Conservation (phyloP, 2,797 vertebrate species). For the Ispidina picta region DNA sequence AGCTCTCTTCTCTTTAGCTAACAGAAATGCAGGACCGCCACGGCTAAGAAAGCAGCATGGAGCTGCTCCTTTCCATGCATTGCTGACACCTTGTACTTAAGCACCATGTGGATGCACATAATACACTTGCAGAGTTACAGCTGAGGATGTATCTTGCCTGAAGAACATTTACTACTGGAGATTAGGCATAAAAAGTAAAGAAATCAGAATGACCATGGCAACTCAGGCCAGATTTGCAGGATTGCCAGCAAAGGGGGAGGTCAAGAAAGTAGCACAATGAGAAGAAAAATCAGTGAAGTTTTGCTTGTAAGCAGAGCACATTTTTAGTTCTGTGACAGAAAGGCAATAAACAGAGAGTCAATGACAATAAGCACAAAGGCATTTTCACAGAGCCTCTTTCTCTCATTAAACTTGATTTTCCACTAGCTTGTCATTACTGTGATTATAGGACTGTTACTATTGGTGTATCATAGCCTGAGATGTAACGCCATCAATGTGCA, state of each 20-base stretch:
- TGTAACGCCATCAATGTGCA: rapidly evolving
- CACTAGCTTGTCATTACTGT: not conserved
- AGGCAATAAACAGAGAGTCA: not conserved
- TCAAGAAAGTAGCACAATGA: not conserved
- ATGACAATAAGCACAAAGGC: not conserved
- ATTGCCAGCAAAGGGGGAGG: not conserved
- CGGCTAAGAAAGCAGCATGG: not conserved
- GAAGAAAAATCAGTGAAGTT: not conserved
- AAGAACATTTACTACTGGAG: not conserved
- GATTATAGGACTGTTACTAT: not conserved
- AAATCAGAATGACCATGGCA: not conserved
- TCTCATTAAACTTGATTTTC: not conserved
- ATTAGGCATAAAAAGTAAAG: not conserved
- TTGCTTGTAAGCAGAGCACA: not conserved
- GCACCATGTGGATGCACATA: rapidly evolving
- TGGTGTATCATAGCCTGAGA: not conserved
- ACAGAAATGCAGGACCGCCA: not conserved
- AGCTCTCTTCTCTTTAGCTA: not conserved
- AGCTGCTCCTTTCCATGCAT: not conserved
- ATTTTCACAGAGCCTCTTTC: not conserved
- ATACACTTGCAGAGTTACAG: not conserved
- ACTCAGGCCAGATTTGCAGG: not conserved
- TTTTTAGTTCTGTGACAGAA: not conserved
- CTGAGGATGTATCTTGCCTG: not conserved
- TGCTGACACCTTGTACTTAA: not conserved